Evolutionary conservation across 2,888 invertebrate species (phyloP).

Genomic region (Leptura quadrifasciata): DNA sequence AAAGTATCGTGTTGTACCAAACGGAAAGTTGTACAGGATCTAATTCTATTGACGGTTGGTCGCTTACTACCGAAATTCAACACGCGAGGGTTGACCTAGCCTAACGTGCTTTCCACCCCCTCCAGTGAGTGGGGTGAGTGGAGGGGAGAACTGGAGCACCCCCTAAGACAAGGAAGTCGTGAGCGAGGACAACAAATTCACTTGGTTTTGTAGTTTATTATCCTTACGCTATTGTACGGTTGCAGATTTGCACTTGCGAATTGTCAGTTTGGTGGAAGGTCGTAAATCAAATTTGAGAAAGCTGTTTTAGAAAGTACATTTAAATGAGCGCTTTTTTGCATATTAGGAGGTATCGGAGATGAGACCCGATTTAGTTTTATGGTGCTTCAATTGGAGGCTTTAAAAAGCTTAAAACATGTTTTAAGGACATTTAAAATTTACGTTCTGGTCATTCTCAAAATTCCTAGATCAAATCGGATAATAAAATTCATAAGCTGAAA

Average conservation of each 20-base stretch:
- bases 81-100: conserved; percentile 73
- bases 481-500: no score
- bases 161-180: conserved; percentile 58
- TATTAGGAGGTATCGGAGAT: conserved; percentile 3
- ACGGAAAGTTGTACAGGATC: conserved; percentile 54
- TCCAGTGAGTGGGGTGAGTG: conserved; percentile 62
- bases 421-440: neutral
- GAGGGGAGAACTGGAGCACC: conserved; percentile 70
- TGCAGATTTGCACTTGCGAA: conserved; percentile 37
- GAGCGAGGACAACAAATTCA: conserved; percentile 21
- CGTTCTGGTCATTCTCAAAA: neutral
- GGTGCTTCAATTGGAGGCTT: neutral
- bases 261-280: conserved; percentile 11
- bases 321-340: conserved; percentile 16
- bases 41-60: conserved; percentile 63
- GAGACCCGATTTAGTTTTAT: neutral
- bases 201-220: conserved; percentile 30
- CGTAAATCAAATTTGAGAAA: conserved; percentile 25
- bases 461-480: no score
- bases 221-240: neutral
- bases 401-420: neutral
- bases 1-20: conserved; percentile 23
- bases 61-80: conserved; percentile 71
- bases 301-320: conserved; percentile 1
- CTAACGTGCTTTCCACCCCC: conserved; percentile 72